These are phyloP conservation scores for Brachionus rotundiformis DNA, from an alignment of 1,140 invertebrate genomes.

Conservation along the genomic window DNA sequence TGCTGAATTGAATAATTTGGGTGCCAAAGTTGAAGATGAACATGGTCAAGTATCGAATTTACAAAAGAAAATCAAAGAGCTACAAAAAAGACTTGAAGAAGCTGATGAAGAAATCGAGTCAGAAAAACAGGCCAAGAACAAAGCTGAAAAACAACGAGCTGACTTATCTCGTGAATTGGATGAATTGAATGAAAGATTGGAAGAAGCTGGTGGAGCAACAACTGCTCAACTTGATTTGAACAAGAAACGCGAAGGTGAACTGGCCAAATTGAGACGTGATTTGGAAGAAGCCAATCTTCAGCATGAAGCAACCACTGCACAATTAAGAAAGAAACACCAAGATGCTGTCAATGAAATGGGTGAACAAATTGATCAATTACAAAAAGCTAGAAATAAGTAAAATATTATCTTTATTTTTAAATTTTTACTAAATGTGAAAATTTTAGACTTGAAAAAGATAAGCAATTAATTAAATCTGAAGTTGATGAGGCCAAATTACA, in stretches of 20 bases:
- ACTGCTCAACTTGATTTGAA: constrained; percentile 97
- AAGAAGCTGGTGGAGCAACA: constrained; percentile 97
- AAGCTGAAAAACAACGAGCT: constrained; percentile 91
- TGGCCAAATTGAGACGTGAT: constrained; percentile 94
- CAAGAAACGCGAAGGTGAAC: constrained; percentile 97
- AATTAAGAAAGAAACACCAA: constrained; percentile 98
- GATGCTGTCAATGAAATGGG: constrained; percentile 93
- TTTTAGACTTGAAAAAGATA: constrained; percentile 51
- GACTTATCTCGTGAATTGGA: constrained; percentile 94
- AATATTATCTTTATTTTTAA: constrained; percentile 61
- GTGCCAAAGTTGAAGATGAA: constrained; percentile 91
- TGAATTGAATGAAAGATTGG: constrained; percentile 91
- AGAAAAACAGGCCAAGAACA: constrained; percentile 81
- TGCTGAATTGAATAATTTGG: constrained; percentile 89
- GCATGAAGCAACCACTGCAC: constrained; percentile 89
- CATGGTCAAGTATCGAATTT: constrained; percentile 95
- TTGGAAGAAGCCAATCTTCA: constrained; percentile 97
- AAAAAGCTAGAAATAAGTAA: constrained; percentile 98
- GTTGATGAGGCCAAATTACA: constrained; percentile 84
- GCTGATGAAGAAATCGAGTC: constrained; percentile 95
- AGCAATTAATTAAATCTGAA: constrained; percentile 75
- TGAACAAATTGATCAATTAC: constrained; percentile 98
- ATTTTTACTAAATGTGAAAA: neutral
- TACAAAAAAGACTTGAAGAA: constrained; percentile 81
- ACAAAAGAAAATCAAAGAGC: constrained; percentile 98